Percentiles rank a stretch among this genome's conserved stretches.
Conservation (phyloP, 1,140 invertebrate genomes). For the Lasioglossum baleicum region DNA sequence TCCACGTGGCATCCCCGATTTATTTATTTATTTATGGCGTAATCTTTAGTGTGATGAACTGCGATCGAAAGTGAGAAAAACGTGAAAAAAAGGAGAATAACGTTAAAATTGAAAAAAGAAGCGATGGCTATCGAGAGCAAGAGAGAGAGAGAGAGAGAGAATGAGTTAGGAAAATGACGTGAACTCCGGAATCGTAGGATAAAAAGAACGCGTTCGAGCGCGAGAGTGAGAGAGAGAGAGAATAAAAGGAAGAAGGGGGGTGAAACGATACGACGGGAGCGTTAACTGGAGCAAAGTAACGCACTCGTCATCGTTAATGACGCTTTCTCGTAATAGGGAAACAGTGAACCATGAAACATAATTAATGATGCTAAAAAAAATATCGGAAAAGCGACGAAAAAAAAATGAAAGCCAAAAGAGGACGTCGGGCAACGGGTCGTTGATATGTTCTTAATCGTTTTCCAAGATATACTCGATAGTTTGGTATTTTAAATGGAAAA, state of each 20-base stretch:
- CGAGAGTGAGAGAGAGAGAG: background rate
- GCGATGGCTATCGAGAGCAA: conserved; percentile 15
- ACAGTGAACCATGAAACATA: conserved; percentile 53
- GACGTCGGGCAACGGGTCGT: conserved; percentile 3
- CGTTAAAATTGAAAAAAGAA: background rate
- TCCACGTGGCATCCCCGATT: conserved; percentile 39
- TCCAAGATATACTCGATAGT: conserved; percentile 10
- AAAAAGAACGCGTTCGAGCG: conserved; percentile 21
- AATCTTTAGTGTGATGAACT: conserved; percentile 36
- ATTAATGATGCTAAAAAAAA: conserved; percentile 50
- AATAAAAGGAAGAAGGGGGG: conserved; percentile 1
- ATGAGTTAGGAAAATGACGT: background rate
- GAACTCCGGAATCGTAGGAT: background rate
- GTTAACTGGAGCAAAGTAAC: conserved; percentile 22
- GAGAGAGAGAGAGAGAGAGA: background rate
- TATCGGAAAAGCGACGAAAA: conserved; percentile 22
- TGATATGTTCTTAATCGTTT: background rate
- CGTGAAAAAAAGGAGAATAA: background rate
- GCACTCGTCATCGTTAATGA: conserved; percentile 48
- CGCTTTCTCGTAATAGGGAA: conserved; percentile 47
- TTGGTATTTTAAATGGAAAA: background rate
- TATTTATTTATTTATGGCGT: conserved; percentile 65
- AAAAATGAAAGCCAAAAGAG: background rate
- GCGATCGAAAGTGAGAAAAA: conserved; percentile 10
- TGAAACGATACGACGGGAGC: conserved; percentile 12